Percentiles rank a stretch among this genome's conserved stretches.
phyloP scores from a whole-genome alignment of 2,113 vertebrate species.

The Theristicus caerulescens region DNA sequence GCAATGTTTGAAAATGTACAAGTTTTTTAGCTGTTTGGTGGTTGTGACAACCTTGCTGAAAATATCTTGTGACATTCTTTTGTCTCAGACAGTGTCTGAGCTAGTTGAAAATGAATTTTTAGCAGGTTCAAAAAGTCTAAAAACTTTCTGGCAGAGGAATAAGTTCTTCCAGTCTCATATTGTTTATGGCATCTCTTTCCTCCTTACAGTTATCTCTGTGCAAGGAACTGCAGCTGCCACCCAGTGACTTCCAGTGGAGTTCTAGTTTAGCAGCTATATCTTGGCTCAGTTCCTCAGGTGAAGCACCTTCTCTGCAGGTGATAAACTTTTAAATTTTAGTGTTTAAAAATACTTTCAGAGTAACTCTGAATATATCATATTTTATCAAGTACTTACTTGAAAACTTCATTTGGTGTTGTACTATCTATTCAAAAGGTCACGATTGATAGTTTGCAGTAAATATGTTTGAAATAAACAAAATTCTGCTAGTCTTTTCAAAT shows the following conservation, averaged over 20 bases:
- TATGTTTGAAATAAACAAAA: neutral
- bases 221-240: conserved; percentile 92
- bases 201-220: conserved; percentile 85
- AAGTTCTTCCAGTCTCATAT: neutral
- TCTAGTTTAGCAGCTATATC: conserved; percentile 86
- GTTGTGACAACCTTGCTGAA: neutral
- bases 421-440: neutral
- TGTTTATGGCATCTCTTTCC: neutral
- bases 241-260: conserved; percentile 80
- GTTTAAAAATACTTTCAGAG: neutral
- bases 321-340: neutral
- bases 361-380: neutral
- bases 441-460: neutral
- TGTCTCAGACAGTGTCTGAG: neutral
- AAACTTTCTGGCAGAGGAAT: neutral
- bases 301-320: conserved; percentile 82
- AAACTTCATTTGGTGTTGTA: neutral
- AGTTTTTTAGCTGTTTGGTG: neutral
- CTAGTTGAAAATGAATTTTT: neutral
- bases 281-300: conserved; percentile 68
- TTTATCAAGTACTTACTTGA: neutral
- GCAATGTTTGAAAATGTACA: neutral
- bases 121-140: neutral
- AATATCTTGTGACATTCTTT: neutral
- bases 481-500: neutral